A percentile compares a stretch with the other conserved stretches of the same genome.
phyloP scores from a whole-genome alignment of 2,113 vertebrate genomes.

The Carassius carassius region DNA sequence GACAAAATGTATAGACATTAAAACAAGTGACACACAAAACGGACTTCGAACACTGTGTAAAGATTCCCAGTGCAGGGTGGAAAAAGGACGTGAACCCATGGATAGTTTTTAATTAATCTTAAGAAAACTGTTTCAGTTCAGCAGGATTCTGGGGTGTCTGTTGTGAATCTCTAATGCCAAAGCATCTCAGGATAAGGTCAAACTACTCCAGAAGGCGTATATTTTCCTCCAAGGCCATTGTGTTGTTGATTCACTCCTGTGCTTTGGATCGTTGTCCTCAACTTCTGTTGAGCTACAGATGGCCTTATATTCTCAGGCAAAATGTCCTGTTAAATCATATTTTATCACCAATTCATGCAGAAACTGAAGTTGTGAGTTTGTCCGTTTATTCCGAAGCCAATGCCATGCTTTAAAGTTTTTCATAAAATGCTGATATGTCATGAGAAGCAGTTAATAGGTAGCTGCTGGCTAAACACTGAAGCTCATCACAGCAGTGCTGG shows the following conservation, averaged over 20 bases:
- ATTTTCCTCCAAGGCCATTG: not conserved
- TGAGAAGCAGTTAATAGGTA: not conserved
- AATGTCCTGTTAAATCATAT: constrained; percentile 5
- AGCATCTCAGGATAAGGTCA: not conserved
- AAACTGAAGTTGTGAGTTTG: not conserved
- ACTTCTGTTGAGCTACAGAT: constrained; percentile 19
- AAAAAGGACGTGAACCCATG: not conserved
- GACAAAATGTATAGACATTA: too few relatives aligned
- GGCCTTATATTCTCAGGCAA: not conserved
- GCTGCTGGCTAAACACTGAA: not conserved
- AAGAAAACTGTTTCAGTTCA: not conserved
- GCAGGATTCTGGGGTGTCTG: not conserved
- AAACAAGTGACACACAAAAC: too few relatives aligned
- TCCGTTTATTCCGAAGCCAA: not conserved
- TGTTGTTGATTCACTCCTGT: constrained; percentile 1
- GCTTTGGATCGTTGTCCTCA: constrained; percentile 2
- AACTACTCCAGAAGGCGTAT: not conserved
- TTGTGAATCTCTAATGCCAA: not conserved
- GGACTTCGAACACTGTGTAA: not conserved
- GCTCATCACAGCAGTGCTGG: not conserved
- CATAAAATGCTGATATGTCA: not conserved
- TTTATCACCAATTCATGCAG: not conserved
- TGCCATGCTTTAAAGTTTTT: not conserved
- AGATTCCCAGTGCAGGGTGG: not conserved
- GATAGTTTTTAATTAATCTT: not conserved